Conservation (phyloP, 2,113 vertebrate genomes). For the Reinhardtius hippoglossoides region DNA sequence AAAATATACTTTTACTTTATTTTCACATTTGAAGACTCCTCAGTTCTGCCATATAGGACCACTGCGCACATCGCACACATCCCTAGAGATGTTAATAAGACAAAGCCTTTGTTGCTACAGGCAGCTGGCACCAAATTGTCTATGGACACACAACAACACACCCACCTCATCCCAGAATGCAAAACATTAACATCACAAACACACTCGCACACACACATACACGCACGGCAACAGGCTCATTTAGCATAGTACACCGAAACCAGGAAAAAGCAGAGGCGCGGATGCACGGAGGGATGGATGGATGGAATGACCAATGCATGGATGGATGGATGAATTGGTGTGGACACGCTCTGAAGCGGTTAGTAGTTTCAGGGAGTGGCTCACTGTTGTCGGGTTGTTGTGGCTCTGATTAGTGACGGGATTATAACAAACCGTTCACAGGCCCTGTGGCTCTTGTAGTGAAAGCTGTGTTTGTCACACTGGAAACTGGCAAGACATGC, state of each 20-base stretch:
- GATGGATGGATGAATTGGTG: not conserved
- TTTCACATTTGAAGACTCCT: not conserved
- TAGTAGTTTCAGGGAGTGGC: constrained; percentile 75
- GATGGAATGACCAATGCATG: not conserved
- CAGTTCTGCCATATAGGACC: not conserved
- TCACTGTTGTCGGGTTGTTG: constrained; percentile 19
- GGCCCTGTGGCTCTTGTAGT: not conserved
- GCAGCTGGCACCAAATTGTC: not conserved
- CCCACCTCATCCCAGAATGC: not conserved
- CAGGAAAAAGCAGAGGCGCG: not conserved
- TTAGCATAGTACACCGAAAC: constrained; percentile 24
- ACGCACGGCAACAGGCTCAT: constrained; percentile 9
- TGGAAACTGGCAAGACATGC: not conserved
- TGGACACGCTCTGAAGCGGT: not conserved
- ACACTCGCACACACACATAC: constrained; percentile 17
- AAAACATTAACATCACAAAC: constrained; percentile 36
- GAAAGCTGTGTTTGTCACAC: not conserved
- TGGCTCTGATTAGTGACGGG: not conserved
- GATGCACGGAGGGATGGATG: not conserved
- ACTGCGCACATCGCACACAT: not conserved
- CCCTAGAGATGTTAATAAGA: not conserved
- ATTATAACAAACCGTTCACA: constrained; percentile 25
- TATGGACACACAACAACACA: constrained; percentile 12
- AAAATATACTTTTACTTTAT: no score
- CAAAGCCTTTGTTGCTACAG: not conserved